Evolutionary conservation across 2,797 vertebrate genomes (phyloP).

Genomic region (Ibycter americanus): DNA sequence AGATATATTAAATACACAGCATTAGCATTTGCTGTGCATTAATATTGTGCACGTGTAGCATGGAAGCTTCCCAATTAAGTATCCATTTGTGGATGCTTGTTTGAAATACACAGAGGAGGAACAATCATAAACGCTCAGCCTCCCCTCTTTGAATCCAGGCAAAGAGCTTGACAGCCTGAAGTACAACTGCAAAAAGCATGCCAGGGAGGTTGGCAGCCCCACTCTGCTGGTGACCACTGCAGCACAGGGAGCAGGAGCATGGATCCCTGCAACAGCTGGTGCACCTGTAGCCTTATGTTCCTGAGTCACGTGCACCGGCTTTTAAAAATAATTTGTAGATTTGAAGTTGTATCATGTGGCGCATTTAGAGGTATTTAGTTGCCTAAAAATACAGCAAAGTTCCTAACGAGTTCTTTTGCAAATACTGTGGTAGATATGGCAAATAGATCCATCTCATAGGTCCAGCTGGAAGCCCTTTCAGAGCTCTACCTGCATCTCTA

Average conservation of each 20-base stretch:
- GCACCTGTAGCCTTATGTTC: neutral
- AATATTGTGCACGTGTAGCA: neutral
- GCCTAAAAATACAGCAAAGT: neutral
- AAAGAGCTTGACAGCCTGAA: neutral
- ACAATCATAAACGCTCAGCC: neutral
- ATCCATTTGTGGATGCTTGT: neutral
- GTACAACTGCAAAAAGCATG: neutral
- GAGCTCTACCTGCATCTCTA: neutral
- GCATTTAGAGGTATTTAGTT: neutral
- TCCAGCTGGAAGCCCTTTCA: neutral
- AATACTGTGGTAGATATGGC: neutral
- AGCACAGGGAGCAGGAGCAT: neutral
- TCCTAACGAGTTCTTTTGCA: neutral
- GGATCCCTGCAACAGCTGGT: neutral
- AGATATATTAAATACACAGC: neutral
- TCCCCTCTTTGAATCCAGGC: neutral
- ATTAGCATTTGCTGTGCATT: neutral
- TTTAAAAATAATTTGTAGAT: neutral
- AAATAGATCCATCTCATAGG: neutral
- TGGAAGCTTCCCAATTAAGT: neutral
- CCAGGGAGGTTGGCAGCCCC: accelerated
- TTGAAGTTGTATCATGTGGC: neutral
- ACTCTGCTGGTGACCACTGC: neutral
- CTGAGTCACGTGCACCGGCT: neutral
- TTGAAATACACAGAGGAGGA: neutral